Percentiles rank a stretch among this genome's conserved stretches.
Conservation (phyloP, 2,888 invertebrate genomes). For the Pachymerium ferrugineum region DNA sequence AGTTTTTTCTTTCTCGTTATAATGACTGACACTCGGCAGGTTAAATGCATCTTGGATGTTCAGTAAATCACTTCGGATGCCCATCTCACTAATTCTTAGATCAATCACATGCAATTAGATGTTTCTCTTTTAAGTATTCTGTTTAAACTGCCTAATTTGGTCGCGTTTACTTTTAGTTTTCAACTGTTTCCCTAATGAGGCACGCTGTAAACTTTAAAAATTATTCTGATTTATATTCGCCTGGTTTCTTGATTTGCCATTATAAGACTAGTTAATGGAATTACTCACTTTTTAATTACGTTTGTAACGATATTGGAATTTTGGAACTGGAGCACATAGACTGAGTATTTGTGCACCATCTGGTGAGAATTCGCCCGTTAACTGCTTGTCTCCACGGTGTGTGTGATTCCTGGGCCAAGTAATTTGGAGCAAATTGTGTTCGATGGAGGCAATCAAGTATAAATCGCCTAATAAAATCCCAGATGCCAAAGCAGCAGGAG, state of each 20-base stretch:
- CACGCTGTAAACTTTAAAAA: background rate
- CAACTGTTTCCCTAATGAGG: no score
- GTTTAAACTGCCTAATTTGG: background rate
- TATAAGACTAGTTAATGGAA: slow-evolving; percentile 20
- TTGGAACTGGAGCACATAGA: background rate
- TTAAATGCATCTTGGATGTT: background rate
- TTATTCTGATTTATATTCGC: slow-evolving; percentile 8
- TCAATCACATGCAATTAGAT: slow-evolving; percentile 5
- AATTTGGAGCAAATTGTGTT: slow-evolving; percentile 27
- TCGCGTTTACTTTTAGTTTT: no score
- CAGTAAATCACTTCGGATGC: background rate
- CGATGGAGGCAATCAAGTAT: slow-evolving; percentile 27
- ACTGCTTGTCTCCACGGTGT: slow-evolving; percentile 25
- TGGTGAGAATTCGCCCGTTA: slow-evolving; percentile 27
- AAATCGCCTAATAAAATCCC: slow-evolving; percentile 27
- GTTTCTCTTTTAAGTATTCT: background rate
- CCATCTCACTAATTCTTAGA: background rate
- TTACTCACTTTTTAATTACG: slow-evolving; percentile 24
- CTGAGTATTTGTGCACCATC: slow-evolving; percentile 21
- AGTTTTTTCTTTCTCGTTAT: no score
- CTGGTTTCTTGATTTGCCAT: background rate
- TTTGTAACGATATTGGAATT: slow-evolving; percentile 10
- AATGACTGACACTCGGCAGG: no score
- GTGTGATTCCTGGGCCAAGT: slow-evolving; percentile 23
- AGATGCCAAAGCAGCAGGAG: slow-evolving; percentile 23